Evolutionary conservation across 1,140 invertebrate species (phyloP).

Genomic region (Drosophila grimshawi): DNA sequence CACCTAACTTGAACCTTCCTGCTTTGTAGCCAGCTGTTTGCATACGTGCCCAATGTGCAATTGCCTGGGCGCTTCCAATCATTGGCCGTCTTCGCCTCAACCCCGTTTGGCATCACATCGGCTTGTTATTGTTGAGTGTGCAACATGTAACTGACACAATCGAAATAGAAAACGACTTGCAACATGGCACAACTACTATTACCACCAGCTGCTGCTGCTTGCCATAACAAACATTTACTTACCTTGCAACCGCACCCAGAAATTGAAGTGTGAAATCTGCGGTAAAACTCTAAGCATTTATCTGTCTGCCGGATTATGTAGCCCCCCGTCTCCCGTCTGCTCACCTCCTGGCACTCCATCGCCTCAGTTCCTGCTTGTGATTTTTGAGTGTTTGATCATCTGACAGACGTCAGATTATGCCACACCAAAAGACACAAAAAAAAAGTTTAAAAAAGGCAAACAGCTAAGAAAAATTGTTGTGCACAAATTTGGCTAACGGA

Average conservation of each 20-base stretch:
- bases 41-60: constrained; percentile 80
- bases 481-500: constrained; percentile 9
- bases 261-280: constrained; percentile 78
- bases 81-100: constrained; percentile 53
- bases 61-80: constrained; percentile 75
- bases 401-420: constrained; percentile 52
- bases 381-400: constrained; percentile 58
- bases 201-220: constrained; percentile 1
- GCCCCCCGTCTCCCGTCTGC: not conserved
- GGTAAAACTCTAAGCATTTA: constrained; percentile 21
- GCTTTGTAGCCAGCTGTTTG: constrained; percentile 54
- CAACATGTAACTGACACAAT: constrained; percentile 79
- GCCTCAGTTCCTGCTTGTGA: constrained; percentile 30
- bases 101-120: not conserved
- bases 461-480: constrained; percentile 9
- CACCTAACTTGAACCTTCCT: constrained; percentile 15
- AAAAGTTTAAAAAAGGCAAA: constrained; percentile 19
- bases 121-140: constrained; percentile 35
- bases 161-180: constrained; percentile 79
- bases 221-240: constrained; percentile 59
- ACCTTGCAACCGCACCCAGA: constrained; percentile 61
- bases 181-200: constrained; percentile 47
- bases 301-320: constrained; percentile 52
- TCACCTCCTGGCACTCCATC: not conserved
- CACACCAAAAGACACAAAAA: constrained; percentile 28